Evolutionary conservation across 2,888 invertebrate species (phyloP).

Genomic region (Lampropteryx suffumata): DNA sequence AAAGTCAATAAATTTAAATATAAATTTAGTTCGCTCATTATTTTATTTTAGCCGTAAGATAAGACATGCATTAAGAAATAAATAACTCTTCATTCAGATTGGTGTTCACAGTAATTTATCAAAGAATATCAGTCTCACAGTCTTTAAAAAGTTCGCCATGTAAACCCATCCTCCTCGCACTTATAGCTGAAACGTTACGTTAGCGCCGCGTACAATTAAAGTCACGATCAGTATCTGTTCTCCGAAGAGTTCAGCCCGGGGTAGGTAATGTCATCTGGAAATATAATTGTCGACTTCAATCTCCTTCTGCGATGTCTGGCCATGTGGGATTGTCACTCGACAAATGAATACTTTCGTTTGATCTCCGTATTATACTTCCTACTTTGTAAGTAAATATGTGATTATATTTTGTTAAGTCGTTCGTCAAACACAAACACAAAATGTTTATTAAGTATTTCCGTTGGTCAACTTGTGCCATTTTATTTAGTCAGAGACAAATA

Average conservation of each 20-base stretch:
- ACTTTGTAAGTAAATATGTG: background rate
- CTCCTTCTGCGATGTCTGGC: constrained; percentile 19
- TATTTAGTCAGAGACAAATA: no score
- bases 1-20: no score
- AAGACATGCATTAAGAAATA: no score
- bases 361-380: constrained; percentile 7
- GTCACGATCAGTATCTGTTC: constrained; percentile 78
- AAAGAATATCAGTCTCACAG: no score
- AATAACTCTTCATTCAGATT: no score
- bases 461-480: no score
- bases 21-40: no score
- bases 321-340: constrained; percentile 14
- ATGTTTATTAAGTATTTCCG: no score
- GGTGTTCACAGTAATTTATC: no score
- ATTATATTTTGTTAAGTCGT: no score
- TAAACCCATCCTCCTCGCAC: constrained; percentile 53
- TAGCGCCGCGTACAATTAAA: constrained; percentile 81
- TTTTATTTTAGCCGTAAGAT: no score
- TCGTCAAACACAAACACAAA: no score
- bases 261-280: constrained; percentile 54
- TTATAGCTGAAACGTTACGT: constrained; percentile 71
- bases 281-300: constrained; percentile 41
- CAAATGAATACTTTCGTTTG: constrained; percentile 9
- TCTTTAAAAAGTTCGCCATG: constrained; percentile 40
- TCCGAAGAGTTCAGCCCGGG: constrained; percentile 60